Evolutionary conservation across 92 coral and sea anemone species (phyloP).

Genomic region (Meandrina meandrites): DNA sequence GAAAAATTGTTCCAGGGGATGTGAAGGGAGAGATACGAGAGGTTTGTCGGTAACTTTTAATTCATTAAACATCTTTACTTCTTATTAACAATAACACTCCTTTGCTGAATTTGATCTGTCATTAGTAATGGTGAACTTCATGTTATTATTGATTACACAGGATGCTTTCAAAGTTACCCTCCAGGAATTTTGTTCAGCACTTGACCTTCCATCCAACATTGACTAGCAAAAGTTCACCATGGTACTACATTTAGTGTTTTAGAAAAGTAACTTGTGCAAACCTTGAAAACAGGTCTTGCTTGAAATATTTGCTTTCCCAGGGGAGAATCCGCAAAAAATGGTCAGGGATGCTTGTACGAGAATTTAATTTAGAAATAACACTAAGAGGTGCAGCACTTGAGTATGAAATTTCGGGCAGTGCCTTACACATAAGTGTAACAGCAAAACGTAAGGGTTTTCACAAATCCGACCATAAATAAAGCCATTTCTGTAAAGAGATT

Average conservation of each 20-base stretch:
- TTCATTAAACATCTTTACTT: slow-evolving; percentile 7
- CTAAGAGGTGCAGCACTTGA: too few relatives aligned
- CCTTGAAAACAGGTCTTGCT: not conserved
- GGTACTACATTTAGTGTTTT: not conserved
- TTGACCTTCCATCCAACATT: slow-evolving; percentile 32
- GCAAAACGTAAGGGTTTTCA: too few relatives aligned
- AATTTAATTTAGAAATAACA: too few relatives aligned
- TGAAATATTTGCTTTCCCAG: too few relatives aligned
- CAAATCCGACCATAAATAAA: too few relatives aligned
- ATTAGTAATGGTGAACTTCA: not conserved
- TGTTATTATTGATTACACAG: slow-evolving; percentile 34
- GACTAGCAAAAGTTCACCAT: slow-evolving; percentile 2
- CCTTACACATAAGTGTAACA: too few relatives aligned
- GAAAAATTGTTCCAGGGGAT: slow-evolving; percentile 53
- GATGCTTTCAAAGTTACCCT: slow-evolving; percentile 56
- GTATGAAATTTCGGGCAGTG: too few relatives aligned
- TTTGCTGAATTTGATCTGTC: slow-evolving; percentile 10
- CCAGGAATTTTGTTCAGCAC: slow-evolving; percentile 56
- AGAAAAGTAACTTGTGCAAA: not conserved
- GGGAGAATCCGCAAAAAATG: too few relatives aligned
- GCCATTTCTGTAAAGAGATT: too few relatives aligned
- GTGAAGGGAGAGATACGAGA: slow-evolving; percentile 64
- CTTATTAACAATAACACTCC: slow-evolving; percentile 15
- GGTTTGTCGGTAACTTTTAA: slow-evolving; percentile 29
- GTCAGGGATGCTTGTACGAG: too few relatives aligned